phyloP scores from a whole-genome alignment of 2,888 invertebrate genomes.

The Dolichopus griseipennis region DNA sequence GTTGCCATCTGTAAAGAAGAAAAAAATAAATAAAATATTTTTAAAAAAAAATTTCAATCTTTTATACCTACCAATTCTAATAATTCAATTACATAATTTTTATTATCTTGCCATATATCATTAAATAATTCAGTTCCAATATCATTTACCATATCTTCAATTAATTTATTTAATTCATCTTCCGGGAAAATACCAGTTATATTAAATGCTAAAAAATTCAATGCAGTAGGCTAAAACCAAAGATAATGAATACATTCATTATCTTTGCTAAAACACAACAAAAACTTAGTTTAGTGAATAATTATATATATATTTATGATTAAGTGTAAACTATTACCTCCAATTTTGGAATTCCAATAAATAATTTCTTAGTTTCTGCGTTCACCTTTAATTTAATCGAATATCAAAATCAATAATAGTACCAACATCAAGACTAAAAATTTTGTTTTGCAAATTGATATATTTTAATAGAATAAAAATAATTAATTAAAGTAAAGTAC shows the following conservation, averaged over 20 bases:
- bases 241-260: too few species aligned
- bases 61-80: neutral
- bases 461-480: too few species aligned
- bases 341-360: neutral
- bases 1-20: neutral
- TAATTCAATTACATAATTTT: constrained; percentile 22
- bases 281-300: too few species aligned
- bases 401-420: neutral
- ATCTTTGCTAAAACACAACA: neutral
- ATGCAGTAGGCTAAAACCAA: neutral
- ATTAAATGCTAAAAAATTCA: neutral
- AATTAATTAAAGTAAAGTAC: neutral
- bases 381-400: neutral
- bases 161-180: constrained; percentile 30
- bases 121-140: constrained; percentile 33
- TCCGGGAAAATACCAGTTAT: constrained; percentile 21
- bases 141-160: constrained; percentile 35
- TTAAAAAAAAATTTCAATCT: too few species aligned
- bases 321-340: neutral
- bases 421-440: neutral
- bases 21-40: neutral
- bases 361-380: neutral
- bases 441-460: too few species aligned
- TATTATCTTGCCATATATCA: constrained; percentile 32
- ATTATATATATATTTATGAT: too few species aligned